These are phyloP conservation scores for Euura saliciscinereae DNA, from an alignment of 1,140 invertebrate genomes.

Conservation along the genomic window DNA sequence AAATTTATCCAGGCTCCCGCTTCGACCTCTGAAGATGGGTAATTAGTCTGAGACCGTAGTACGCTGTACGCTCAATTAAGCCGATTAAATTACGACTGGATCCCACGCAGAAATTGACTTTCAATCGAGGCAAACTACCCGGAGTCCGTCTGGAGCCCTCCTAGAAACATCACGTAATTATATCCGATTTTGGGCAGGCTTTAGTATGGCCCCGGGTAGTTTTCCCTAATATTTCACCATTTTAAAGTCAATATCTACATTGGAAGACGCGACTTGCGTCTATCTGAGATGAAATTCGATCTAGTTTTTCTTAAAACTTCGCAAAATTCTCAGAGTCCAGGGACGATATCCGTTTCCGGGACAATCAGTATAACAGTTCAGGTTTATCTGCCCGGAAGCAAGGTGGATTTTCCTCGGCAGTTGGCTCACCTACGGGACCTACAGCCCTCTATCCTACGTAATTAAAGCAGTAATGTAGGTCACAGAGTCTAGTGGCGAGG, in stretches of 20 bases:
- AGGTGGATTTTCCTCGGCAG: neutral
- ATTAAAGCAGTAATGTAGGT: neutral
- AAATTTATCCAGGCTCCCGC: neutral
- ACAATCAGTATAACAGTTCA: neutral
- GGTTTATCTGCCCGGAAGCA: neutral
- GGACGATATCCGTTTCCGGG: neutral
- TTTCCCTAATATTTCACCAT: too few species aligned
- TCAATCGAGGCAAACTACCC: too few species aligned
- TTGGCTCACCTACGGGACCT: neutral
- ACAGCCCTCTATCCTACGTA: neutral
- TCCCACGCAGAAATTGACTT: neutral
- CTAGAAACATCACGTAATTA: neutral
- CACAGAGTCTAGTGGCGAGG: conserved; percentile 1
- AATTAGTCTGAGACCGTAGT: neutral
- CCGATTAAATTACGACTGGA: neutral
- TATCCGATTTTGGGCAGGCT: too few species aligned
- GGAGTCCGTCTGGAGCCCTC: too few species aligned
- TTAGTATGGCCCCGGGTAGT: too few species aligned
- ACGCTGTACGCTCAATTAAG: neutral
- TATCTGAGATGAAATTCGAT: too few species aligned
- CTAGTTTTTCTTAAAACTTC: too few species aligned
- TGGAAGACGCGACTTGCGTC: too few species aligned
- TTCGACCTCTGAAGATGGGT: neutral
- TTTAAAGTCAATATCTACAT: too few species aligned
- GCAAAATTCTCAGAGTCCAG: neutral